Evolutionary conservation across 2,888 invertebrate genomes (phyloP).

Genomic region (Acleris emargana): DNA sequence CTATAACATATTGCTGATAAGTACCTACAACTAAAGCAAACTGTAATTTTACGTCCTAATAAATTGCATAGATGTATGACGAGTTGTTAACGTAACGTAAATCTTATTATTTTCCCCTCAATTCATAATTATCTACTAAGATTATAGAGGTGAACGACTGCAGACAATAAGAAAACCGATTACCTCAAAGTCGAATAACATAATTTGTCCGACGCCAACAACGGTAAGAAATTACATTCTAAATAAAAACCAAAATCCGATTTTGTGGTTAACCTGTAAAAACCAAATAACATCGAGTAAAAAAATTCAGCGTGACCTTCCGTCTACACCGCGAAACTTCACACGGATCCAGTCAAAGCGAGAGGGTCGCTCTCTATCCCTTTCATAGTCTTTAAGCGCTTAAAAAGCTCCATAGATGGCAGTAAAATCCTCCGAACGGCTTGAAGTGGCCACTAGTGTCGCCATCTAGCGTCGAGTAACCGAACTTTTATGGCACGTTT

Average conservation of each 20-base stretch:
- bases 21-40: too few species aligned
- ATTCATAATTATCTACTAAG: constrained; percentile 1
- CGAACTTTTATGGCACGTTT: constrained; percentile 82
- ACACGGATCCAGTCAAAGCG: constrained; percentile 49
- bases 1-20: too few species aligned
- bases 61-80: too few species aligned
- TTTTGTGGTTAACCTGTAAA: constrained; percentile 26
- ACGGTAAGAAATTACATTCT: constrained; percentile 17
- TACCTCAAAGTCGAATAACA: neutral
- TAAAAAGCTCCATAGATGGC: constrained; percentile 83
- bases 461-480: constrained; percentile 82
- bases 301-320: constrained; percentile 23
- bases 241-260: constrained; percentile 19
- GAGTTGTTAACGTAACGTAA: neutral
- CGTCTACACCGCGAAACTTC: constrained; percentile 52
- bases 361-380: constrained; percentile 49
- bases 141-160: neutral
- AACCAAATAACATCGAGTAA: constrained; percentile 20
- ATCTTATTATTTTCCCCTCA: neutral
- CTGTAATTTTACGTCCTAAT: too few species aligned
- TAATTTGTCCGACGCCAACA: neutral
- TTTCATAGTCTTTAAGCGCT: constrained; percentile 66
- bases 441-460: constrained; percentile 79
- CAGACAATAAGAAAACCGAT: neutral
- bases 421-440: constrained; percentile 78